These are phyloP conservation scores for Macropodus opercularis DNA, from an alignment of 2,797 vertebrate species.

Conservation along the genomic window DNA sequence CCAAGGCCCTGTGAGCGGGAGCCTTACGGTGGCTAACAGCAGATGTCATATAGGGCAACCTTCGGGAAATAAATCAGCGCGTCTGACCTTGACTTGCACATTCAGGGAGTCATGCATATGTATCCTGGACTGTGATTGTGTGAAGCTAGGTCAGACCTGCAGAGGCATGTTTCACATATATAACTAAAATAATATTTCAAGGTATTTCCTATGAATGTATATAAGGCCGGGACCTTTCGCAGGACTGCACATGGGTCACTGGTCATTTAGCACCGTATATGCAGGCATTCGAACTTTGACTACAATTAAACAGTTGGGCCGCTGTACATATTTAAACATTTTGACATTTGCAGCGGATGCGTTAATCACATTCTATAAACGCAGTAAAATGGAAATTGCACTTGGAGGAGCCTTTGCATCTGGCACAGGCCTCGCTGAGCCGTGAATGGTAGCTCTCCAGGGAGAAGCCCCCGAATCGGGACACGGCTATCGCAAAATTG, in stretches of 20 bases:
- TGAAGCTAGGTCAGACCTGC: too few relatives aligned
- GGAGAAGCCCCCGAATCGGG: background rate
- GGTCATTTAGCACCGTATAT: too few relatives aligned
- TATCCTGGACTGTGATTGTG: background rate
- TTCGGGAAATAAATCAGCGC: background rate
- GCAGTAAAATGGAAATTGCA: background rate
- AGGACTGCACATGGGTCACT: too few relatives aligned
- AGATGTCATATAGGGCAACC: background rate
- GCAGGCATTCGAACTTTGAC: too few relatives aligned
- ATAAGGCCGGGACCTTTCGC: too few relatives aligned
- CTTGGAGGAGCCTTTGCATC: background rate
- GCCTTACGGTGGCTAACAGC: background rate
- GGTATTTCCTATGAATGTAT: too few relatives aligned
- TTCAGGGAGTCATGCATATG: background rate
- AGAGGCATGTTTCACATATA: too few relatives aligned
- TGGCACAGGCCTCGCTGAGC: background rate
- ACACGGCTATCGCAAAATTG: background rate
- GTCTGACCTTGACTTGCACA: background rate
- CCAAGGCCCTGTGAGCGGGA: background rate
- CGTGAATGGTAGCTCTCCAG: background rate
- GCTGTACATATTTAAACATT: background rate
- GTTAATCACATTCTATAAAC: background rate
- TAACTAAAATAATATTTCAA: too few relatives aligned
- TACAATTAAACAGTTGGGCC: background rate
- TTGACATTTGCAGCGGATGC: background rate